Conservation (phyloP, 2,113 vertebrate species). For the Mus spicilegus region DNA sequence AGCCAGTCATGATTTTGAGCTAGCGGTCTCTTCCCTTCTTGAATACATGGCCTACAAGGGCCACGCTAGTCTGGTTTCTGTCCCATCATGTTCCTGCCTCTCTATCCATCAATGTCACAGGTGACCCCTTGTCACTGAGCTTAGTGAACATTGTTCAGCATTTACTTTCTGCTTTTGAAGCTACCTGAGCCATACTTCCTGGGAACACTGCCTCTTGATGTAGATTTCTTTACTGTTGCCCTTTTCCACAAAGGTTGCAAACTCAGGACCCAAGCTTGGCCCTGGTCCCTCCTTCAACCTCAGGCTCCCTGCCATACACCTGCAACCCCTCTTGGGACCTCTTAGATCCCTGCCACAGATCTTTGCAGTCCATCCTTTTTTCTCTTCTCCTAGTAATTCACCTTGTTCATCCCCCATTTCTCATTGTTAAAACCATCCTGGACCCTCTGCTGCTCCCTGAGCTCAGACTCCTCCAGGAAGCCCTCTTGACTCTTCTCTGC, state of each 20-base stretch:
- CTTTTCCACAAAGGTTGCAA: conserved; percentile 1
- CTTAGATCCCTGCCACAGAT: background rate
- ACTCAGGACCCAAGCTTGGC: background rate
- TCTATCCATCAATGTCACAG: background rate
- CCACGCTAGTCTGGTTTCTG: background rate
- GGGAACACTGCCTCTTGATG: conserved; percentile 25
- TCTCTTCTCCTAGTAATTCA: background rate
- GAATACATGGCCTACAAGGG: background rate
- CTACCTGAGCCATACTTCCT: background rate
- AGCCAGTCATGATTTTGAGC: background rate
- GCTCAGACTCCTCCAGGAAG: background rate
- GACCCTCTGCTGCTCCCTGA: background rate
- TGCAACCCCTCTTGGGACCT: background rate
- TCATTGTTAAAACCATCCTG: background rate
- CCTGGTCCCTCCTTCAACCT: background rate
- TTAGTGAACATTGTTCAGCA: background rate
- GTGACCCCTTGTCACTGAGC: background rate
- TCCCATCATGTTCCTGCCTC: accelerated
- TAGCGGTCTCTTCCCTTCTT: background rate
- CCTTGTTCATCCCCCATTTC: background rate
- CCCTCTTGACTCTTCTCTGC: background rate
- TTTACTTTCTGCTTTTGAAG: background rate
- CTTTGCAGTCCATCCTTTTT: background rate
- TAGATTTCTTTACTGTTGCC: background rate
- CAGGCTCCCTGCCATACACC: background rate